Percentiles rank a stretch among this genome's conserved stretches.
Evolutionary conservation across 2,797 vertebrate genomes (phyloP).

Genomic region (Emydoidea blandingii): DNA sequence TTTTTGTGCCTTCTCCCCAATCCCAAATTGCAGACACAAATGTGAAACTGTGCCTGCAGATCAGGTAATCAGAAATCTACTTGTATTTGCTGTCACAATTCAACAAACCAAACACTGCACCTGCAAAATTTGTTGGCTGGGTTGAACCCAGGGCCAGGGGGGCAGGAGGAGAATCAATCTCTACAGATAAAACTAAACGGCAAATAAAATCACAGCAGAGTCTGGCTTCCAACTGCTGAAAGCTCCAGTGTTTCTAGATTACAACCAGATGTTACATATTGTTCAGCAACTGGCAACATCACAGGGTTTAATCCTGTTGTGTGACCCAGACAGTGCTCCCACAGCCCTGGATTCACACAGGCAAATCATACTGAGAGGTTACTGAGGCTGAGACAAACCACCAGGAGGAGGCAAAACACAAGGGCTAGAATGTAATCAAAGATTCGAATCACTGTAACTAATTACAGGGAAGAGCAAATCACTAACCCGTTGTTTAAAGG

Average conservation of each 20-base stretch:
- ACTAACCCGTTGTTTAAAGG: background rate
- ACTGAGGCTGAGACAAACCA: background rate
- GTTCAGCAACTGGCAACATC: background rate
- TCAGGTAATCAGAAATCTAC: rapidly evolving
- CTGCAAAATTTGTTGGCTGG: background rate
- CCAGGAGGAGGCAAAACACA: background rate
- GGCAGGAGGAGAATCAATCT: no score
- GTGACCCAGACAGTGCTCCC: background rate
- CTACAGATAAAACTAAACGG: background rate
- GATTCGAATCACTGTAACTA: background rate
- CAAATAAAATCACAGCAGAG: background rate
- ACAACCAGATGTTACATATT: background rate
- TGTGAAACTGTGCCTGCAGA: rapidly evolving
- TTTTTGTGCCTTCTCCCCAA: rapidly evolving
- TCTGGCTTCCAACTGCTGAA: background rate
- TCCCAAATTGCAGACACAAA: background rate
- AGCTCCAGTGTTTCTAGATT: background rate
- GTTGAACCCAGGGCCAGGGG: background rate
- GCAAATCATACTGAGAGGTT: background rate
- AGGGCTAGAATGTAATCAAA: background rate
- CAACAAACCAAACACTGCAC: no score
- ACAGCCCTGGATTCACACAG: background rate
- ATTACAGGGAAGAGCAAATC: background rate
- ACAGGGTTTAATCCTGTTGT: background rate
- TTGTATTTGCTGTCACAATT: background rate